Conservation (phyloP, 2,888 invertebrate genomes). For the Bugulina stolonifera region DNA sequence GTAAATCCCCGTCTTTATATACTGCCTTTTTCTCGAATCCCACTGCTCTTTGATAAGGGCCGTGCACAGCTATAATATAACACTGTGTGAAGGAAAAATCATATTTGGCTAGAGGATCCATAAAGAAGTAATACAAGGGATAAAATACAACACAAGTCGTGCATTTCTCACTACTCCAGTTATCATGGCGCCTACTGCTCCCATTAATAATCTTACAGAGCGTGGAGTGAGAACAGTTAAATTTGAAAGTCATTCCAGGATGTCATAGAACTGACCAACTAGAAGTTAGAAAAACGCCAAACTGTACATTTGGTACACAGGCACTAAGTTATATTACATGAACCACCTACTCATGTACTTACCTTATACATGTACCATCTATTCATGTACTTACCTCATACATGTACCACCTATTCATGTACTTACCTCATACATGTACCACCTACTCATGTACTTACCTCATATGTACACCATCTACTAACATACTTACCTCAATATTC, state of each 20-base stretch:
- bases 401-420: not conserved
- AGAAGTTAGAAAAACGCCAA: too few species aligned
- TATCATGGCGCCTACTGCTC: too few species aligned
- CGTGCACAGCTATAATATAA: conserved; percentile 9
- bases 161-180: too few species aligned
- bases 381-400: not conserved
- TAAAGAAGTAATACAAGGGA: not conserved
- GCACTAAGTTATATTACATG: not conserved
- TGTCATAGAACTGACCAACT: too few species aligned
- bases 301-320: too few species aligned
- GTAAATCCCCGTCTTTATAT: not conserved
- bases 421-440: not conserved
- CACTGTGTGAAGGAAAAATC: too few species aligned
- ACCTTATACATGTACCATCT: not conserved
- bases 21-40: conserved; percentile 14
- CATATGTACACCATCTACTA: not conserved
- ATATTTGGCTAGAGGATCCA: too few species aligned
- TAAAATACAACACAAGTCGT: too few species aligned
- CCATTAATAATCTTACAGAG: too few species aligned
- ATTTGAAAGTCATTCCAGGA: too few species aligned
- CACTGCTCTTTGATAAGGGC: conserved; percentile 24
- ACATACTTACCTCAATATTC: not conserved
- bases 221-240: too few species aligned
- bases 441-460: not conserved
- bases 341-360: not conserved